Conservation (phyloP, 2,888 invertebrate genomes). For the Brachypalpus laphriformis region DNA sequence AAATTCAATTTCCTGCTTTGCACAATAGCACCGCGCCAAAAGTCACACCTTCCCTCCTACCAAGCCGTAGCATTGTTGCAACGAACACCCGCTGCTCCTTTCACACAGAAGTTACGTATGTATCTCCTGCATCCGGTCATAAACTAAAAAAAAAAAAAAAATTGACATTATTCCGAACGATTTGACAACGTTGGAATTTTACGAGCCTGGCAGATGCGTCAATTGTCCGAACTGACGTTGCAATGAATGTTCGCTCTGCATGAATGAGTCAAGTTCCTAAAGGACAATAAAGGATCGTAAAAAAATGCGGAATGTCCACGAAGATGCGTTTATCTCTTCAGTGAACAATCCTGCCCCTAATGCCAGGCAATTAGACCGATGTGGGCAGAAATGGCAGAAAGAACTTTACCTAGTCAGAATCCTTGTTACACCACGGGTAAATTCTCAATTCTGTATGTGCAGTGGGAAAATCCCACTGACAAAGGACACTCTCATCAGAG, state of each 20-base stretch:
- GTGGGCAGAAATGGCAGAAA: conserved; percentile 31
- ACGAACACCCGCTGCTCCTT: conserved; percentile 37
- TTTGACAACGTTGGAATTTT: conserved; percentile 65
- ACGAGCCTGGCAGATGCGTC: conserved; percentile 68
- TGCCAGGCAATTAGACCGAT: conserved; percentile 60
- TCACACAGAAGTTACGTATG: conserved; percentile 35
- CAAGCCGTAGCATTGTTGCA: conserved; percentile 25
- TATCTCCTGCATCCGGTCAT: conserved; percentile 53
- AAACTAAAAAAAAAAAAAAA: conserved; percentile 28
- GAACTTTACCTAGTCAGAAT: conserved; percentile 14
- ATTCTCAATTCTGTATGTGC: conserved; percentile 14
- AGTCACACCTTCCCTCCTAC: conserved; percentile 38
- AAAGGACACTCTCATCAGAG: conserved; percentile 65
- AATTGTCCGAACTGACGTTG: conserved; percentile 52
- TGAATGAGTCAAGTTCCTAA: conserved; percentile 34
- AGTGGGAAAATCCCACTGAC: conserved; percentile 59
- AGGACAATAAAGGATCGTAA: conserved; percentile 42
- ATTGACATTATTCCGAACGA: conserved; percentile 55
- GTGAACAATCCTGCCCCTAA: conserved; percentile 45
- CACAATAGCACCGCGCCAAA: conserved; percentile 48
- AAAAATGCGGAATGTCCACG: conserved; percentile 32
- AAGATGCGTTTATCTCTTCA: conserved; percentile 46
- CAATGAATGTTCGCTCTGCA: conserved; percentile 40
- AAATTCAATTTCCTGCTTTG: conserved; percentile 46
- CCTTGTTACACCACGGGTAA: conserved; percentile 51